Conservation (phyloP, 2,113 vertebrate genomes). For the Paedocypris sp. region DNA sequence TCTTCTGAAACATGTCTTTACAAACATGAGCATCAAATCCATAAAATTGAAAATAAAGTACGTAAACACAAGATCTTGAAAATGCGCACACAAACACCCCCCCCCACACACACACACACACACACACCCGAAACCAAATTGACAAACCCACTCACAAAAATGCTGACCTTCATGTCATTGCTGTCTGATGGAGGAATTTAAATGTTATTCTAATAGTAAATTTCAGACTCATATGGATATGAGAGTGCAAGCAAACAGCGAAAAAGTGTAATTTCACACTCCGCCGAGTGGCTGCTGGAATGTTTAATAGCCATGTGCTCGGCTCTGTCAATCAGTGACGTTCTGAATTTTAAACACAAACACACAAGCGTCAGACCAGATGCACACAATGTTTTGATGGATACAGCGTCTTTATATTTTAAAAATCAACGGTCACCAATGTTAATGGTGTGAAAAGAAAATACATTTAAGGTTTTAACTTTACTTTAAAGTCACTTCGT, state of each 20-base stretch:
- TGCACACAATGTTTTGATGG: neutral
- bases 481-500: no score
- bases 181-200: conserved; percentile 12
- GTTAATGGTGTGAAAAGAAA: no score
- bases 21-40: no score
- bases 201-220: conserved; percentile 24
- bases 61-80: no score
- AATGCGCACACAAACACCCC: neutral
- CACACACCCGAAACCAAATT: no score
- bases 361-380: conserved; percentile 9
- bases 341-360: conserved; percentile 18
- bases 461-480: no score
- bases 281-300: conserved; percentile 33
- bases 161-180: conserved; percentile 36
- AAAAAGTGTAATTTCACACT: conserved; percentile 62
- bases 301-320: conserved; percentile 27
- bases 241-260: neutral
- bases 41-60: no score
- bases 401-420: conserved; percentile 1
- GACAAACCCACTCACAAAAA: no score
- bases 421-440: no score
- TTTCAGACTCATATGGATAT: conserved; percentile 33
- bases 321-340: conserved; percentile 26
- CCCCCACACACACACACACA: neutral
- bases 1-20: no score